Conservation (phyloP, 2,797 vertebrate genomes). For the Gymnocypris eckloni region DNA sequence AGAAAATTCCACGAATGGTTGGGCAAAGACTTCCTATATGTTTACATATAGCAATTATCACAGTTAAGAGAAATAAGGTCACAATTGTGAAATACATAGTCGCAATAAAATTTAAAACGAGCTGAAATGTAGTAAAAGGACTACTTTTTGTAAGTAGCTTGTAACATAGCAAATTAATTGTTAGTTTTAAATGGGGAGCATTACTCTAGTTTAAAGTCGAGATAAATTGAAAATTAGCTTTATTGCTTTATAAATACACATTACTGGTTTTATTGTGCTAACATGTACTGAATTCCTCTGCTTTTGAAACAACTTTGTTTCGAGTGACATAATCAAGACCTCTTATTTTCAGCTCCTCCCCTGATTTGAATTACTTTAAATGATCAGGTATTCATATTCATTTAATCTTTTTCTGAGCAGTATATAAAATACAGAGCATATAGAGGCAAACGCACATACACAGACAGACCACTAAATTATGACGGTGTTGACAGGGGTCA, state of each 20-base stretch:
- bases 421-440: not conserved
- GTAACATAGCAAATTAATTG: not conserved
- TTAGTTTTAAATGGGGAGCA: not conserved
- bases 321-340: not conserved
- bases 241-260: not conserved
- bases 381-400: slow-evolving; percentile 42
- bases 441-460: slow-evolving; percentile 36
- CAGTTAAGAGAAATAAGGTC: not conserved
- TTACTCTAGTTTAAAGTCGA: not conserved
- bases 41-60: too few species aligned
- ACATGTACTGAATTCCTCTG: not conserved
- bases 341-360: not conserved
- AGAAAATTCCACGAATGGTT: too few species aligned
- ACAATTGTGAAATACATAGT: too few species aligned
- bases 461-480: slow-evolving; percentile 40
- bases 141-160: not conserved
- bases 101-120: not conserved
- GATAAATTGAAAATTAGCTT: not conserved
- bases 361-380: not conserved
- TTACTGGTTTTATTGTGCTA: not conserved
- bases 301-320: not conserved
- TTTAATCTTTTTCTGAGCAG: slow-evolving; percentile 1
- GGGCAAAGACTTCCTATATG: too few species aligned
- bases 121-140: not conserved
- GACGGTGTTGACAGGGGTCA: not conserved